These are phyloP conservation scores for Melitaea cinxia DNA, from an alignment of 1,140 invertebrate genomes.

Conservation along the genomic window DNA sequence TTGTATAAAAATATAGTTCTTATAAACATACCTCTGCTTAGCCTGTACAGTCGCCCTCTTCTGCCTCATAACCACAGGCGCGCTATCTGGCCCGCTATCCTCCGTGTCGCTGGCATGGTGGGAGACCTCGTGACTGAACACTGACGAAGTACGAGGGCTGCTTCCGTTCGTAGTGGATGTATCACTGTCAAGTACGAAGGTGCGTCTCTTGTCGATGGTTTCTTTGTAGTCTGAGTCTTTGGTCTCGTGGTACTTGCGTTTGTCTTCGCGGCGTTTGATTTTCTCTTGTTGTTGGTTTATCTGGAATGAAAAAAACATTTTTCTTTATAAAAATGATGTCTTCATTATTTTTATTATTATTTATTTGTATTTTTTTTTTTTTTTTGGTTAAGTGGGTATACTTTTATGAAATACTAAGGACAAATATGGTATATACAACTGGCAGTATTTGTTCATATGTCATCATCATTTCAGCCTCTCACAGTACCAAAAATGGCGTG, in stretches of 20 bases:
- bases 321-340: background rate
- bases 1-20: too few species aligned
- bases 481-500: too few species aligned
- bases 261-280: constrained; percentile 57
- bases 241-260: constrained; percentile 67
- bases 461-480: too few species aligned
- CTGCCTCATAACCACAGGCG: constrained; percentile 64
- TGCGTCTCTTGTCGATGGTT: constrained; percentile 66
- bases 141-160: constrained; percentile 73
- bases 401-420: too few species aligned
- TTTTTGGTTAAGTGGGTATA: too few species aligned
- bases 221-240: constrained; percentile 67
- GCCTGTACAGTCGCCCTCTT: constrained; percentile 50
- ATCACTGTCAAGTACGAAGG: constrained; percentile 75
- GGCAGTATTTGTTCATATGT: too few species aligned
- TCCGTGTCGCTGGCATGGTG: constrained; percentile 69
- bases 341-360: too few species aligned
- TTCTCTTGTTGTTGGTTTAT: constrained; percentile 61
- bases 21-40: constrained; percentile 60
- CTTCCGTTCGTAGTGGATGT: constrained; percentile 77
- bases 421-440: too few species aligned
- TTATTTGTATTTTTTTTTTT: too few species aligned
- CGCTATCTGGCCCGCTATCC: constrained; percentile 72
- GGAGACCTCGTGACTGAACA: constrained; percentile 72
- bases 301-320: constrained; percentile 34